phyloP scores from a whole-genome alignment of 1,140 invertebrate genomes.

The Drosophila repleta region DNA sequence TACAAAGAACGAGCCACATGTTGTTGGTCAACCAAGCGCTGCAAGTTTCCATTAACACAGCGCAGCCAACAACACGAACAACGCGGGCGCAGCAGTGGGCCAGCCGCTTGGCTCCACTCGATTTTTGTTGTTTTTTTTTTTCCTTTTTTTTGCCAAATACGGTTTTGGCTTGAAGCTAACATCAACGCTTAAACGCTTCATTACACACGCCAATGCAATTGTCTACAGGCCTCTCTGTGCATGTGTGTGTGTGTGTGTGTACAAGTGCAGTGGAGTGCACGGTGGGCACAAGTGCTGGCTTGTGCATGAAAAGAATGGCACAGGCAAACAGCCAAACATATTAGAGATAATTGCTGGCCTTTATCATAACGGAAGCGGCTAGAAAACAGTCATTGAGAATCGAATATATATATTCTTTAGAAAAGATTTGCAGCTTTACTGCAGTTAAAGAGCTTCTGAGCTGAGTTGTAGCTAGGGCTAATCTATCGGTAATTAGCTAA shows the following conservation, averaged over 20 bases:
- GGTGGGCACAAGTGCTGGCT: slow-evolving; percentile 10
- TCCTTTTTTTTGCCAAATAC: slow-evolving; percentile 54
- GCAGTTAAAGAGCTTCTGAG: too few species aligned
- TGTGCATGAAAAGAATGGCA: slow-evolving; percentile 9
- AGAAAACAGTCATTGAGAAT: not conserved
- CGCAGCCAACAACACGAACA: slow-evolving; percentile 47
- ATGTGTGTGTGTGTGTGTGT: slow-evolving; percentile 8
- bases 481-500: too few species aligned
- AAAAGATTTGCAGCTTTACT: too few species aligned
- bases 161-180: slow-evolving; percentile 58
- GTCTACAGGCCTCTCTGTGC: not conserved
- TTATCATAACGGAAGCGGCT: slow-evolving; percentile 1
- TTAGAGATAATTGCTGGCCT: not conserved
- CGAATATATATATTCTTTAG: too few species aligned
- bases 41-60: slow-evolving; percentile 82
- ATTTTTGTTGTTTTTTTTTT: slow-evolving; percentile 14
- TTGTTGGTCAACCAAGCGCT: slow-evolving; percentile 79
- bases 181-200: slow-evolving; percentile 65
- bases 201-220: slow-evolving; percentile 37
- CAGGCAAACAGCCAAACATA: not conserved
- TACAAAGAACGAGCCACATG: slow-evolving; percentile 74
- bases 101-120: slow-evolving; percentile 34
- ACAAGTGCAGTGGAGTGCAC: slow-evolving; percentile 29
- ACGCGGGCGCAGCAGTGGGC: slow-evolving; percentile 31
- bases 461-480: too few species aligned